Base-by-base conservation (phyloP, 2,888 invertebrate genomes). In the Octonoba sinensis region DNA sequence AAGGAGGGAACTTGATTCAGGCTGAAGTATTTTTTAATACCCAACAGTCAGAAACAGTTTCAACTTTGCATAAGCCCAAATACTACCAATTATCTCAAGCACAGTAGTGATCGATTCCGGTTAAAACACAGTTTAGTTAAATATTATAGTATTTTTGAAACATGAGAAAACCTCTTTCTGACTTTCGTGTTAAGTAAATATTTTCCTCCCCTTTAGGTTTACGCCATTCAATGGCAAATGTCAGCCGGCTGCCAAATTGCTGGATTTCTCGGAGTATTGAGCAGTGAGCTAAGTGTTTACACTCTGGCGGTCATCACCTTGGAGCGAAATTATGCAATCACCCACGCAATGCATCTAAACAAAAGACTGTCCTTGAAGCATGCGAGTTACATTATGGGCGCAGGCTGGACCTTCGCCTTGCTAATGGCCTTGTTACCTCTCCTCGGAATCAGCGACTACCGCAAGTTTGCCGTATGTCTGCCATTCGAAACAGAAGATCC, bases 171-270 rank as follows among this genome's bases (percentile, higher is more conserved):
- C 2, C 18, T 18, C 22, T 57, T 57, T 13, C 12, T 22, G 3
- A 18, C 18, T 18, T 16, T 16, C 13, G 15, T 54, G 15, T 18
- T 54, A n/a, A 18, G 4, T 54, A 15, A 47, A 47, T 51, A 1
- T 18, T n/a, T 8, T n/a, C 54, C 20, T 59, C 18, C 18, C 6
- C 66, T 66, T 13, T 27, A 85, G 86, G 95, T 94, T 91, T 96
- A 96, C 89, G 98, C 98, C 18, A 96, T 99, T 85, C 94, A 95
- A 0, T 99, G 99, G 98, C 99, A 99, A 90, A 94, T 95, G 93
- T 96, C 96, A 44, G 91, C 93, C 51, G 95, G 95, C 36, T 99
- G 98, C 89, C 94, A 96, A 87, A 91, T 96, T 65, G 96, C 97
- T 1, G 99, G 99, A 44, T 97, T 98, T 88, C 91, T 99, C 64